Base-by-base conservation (phyloP, 2,797 vertebrate species). In the Pipistrellus pygmaeus region DNA sequence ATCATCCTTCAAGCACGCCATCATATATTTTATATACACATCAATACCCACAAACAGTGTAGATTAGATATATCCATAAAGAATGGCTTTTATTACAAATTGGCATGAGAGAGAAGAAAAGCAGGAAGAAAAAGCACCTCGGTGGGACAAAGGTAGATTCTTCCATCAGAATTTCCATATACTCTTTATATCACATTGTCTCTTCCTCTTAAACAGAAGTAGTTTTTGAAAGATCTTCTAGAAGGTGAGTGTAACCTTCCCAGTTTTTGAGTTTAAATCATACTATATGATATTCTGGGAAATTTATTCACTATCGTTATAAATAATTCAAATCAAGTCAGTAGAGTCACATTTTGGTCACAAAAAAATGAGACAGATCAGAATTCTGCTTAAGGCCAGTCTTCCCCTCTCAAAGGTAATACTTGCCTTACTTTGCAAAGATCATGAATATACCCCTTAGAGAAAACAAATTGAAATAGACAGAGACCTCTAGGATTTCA, bases 271-370 rank as follows among this genome's bases (percentile, higher is more conserved):
- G 72, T 87, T 87, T 87, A 85, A 95, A 76, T 76, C 69, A 82
- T 11, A 78, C 6, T 57, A 51, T 71, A 35, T 86, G 55, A 75
- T 75, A 32, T 91, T 93, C 62, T 91, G 48, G 68, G 81, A 89
- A 92, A 95, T 78, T 62, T 69, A n/a, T 66, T 72, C 60, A 80
- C 71, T 51, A 4, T 94, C 87, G 23, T 95, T 91, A 93, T 88
- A 75, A 91, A 92, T 69, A 53, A 92, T 69, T 94, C 80, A 68
- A 89, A 96, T 96, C 80, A 78, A 86, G 21, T 60, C 76, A 92
- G 35, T n/a, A 87, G 66, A 85, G 27, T 12, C 85, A 91, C 68
- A 66, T 35, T 48, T 44, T 7, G n/a, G 80, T 76, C 82, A 90
- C 11, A 30, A 89, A 94, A 86, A 27, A 89, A 85, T 75, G 83